Percentiles rank a stretch among this genome's conserved stretches.
These are phyloP conservation scores for Thalassarche chlororhynchos DNA, from an alignment of 2,113 vertebrate genomes.

Conservation along the genomic window DNA sequence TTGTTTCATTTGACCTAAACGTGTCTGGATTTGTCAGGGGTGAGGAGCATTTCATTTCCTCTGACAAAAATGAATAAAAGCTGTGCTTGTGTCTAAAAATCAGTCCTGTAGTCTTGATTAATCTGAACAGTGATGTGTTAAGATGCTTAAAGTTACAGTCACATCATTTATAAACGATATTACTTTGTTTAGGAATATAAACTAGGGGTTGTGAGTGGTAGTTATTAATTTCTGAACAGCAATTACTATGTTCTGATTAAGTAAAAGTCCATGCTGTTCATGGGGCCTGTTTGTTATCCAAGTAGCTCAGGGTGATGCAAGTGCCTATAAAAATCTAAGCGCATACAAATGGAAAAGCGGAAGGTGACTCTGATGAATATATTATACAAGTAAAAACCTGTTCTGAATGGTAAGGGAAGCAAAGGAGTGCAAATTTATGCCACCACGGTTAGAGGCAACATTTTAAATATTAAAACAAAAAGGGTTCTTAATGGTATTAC, in stretches of 20 bases:
- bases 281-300: not conserved
- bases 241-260: not conserved
- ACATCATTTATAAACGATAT: not conserved
- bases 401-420: not conserved
- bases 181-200: not conserved
- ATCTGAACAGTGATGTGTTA: accelerated
- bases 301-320: not conserved
- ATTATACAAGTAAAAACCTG: not conserved
- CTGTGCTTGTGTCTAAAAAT: not conserved
- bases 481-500: not conserved
- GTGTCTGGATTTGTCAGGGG: not conserved
- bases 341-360: not conserved
- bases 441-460: not conserved
- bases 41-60: not conserved
- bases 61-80: not conserved
- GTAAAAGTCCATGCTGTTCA: not conserved
- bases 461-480: not conserved
- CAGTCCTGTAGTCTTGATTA: not conserved
- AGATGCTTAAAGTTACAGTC: not conserved
- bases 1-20: not conserved
- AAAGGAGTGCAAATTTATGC: not conserved
- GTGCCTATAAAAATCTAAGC: not conserved
- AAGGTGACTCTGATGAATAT: not conserved
- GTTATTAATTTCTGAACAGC: not conserved
- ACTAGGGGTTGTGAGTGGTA: not conserved